Percentiles rank a stretch among this genome's conserved stretches.
phyloP scores from a whole-genome alignment of 2,888 invertebrate genomes.

The Cataglyphis livida region DNA sequence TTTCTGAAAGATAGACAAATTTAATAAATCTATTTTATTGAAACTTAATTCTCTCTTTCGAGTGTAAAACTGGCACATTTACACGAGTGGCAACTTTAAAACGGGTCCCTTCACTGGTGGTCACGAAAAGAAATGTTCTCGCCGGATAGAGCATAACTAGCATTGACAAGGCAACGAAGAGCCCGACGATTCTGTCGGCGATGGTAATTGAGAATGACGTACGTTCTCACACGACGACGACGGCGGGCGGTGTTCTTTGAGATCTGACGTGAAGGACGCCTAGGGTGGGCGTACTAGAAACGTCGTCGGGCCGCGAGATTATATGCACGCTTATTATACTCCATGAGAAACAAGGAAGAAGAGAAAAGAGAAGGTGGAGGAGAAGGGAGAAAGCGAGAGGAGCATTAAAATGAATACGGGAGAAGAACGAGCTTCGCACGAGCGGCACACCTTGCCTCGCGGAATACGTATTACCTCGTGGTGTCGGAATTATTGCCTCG shows the following conservation, averaged over 20 bases:
- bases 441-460: slow-evolving; percentile 54
- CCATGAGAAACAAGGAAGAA: slow-evolving; percentile 37
- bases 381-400: not conserved
- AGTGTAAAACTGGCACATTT: not conserved
- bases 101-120: not conserved
- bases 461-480: slow-evolving; percentile 71
- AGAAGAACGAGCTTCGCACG: slow-evolving; percentile 49
- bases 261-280: slow-evolving; percentile 64
- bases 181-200: slow-evolving; percentile 65
- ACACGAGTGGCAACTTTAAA: not conserved
- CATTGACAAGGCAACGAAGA: slow-evolving; percentile 53
- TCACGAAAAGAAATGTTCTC: not conserved
- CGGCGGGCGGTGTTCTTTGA: slow-evolving; percentile 70
- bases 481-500: slow-evolving; percentile 76
- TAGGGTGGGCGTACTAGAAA: slow-evolving; percentile 73
- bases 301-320: slow-evolving; percentile 59
- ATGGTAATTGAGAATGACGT: slow-evolving; percentile 80
- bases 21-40: not conserved
- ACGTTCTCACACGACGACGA: slow-evolving; percentile 59
- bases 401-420: not conserved
- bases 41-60: not conserved
- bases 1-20: not conserved
- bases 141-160: slow-evolving; percentile 46
- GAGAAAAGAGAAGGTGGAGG: slow-evolving; percentile 15
- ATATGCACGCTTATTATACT: slow-evolving; percentile 65